Evolutionary conservation across 2,113 vertebrate genomes (phyloP).

Genomic region (Bettongia penicillata): DNA sequence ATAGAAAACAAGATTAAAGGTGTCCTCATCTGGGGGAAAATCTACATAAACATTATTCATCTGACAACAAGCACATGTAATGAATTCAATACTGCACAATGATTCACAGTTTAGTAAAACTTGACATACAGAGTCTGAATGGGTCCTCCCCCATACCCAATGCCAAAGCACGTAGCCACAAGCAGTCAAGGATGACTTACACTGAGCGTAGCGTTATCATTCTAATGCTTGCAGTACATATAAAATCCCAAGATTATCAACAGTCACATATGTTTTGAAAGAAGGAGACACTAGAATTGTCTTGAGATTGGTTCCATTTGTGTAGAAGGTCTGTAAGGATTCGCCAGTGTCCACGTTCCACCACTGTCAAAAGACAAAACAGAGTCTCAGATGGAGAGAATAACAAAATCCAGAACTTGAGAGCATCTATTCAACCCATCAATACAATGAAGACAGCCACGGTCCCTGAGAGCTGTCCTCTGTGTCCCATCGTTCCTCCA

Average conservation of each 20-base stretch:
- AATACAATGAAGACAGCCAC: background rate
- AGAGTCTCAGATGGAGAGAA: slow-evolving; percentile 36
- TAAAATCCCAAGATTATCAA: slow-evolving; percentile 96
- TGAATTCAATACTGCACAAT: slow-evolving; percentile 63
- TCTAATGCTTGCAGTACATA: slow-evolving; percentile 91
- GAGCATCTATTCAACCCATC: background rate
- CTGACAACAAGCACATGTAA: slow-evolving; percentile 61
- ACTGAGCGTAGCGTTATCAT: slow-evolving; percentile 60
- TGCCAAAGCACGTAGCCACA: slow-evolving; percentile 46
- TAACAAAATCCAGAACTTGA: background rate
- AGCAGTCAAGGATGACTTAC: slow-evolving; percentile 37
- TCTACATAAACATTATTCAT: slow-evolving; percentile 65
- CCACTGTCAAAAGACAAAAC: slow-evolving; percentile 88
- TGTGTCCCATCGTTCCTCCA: background rate
- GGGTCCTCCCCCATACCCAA: slow-evolving; percentile 43
- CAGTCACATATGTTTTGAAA: slow-evolving; percentile 94
- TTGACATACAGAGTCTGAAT: slow-evolving; percentile 44
- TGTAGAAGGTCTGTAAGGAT: slow-evolving; percentile 95
- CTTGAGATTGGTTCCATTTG: slow-evolving; percentile 92
- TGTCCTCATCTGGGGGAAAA: slow-evolving; percentile 64
- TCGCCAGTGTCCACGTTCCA: slow-evolving; percentile 93
- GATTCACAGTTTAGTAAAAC: slow-evolving; percentile 82
- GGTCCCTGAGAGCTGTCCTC: background rate
- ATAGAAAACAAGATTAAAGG: slow-evolving; percentile 76
- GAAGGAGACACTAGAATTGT: slow-evolving; percentile 90